These are phyloP conservation scores for Grallaria varia DNA, from an alignment of 2,113 vertebrate species.

Conservation along the genomic window DNA sequence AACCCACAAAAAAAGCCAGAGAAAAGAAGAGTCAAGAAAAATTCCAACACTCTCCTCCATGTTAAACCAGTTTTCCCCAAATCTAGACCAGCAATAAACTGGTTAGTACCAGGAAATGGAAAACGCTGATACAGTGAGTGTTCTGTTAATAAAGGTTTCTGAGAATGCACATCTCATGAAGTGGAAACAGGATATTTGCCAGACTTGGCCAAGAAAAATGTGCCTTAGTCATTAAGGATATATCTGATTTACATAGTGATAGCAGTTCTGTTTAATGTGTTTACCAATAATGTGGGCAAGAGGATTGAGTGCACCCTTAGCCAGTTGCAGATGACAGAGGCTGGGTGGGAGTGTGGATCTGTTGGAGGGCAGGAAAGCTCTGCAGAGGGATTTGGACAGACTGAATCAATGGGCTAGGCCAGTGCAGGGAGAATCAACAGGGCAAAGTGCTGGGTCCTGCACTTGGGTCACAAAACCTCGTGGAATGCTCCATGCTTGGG, in stretches of 20 bases:
- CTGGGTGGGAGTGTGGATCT: background rate
- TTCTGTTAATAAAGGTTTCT: background rate
- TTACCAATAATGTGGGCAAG: background rate
- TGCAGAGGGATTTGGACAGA: background rate
- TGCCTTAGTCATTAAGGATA: background rate
- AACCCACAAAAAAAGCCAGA: too few relatives aligned
- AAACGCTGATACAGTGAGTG: background rate
- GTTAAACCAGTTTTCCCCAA: background rate
- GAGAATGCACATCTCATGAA: background rate
- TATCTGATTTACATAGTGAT: background rate
- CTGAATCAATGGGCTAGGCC: background rate
- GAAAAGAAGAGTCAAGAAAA: background rate
- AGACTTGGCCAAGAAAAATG: background rate
- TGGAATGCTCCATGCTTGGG: background rate
- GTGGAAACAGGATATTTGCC: background rate
- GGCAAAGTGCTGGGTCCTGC: accelerated
- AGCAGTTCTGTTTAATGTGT: background rate
- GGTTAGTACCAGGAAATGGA: background rate
- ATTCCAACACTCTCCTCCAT: background rate
- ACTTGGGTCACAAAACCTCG: background rate
- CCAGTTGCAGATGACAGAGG: background rate
- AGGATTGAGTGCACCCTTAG: background rate
- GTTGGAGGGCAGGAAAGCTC: background rate
- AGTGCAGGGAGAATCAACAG: background rate
- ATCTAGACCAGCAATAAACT: background rate